Percentiles rank a stretch among this genome's conserved stretches.
Evolutionary conservation across 2,797 vertebrate species (phyloP).

Genomic region (Poecile montanus): DNA sequence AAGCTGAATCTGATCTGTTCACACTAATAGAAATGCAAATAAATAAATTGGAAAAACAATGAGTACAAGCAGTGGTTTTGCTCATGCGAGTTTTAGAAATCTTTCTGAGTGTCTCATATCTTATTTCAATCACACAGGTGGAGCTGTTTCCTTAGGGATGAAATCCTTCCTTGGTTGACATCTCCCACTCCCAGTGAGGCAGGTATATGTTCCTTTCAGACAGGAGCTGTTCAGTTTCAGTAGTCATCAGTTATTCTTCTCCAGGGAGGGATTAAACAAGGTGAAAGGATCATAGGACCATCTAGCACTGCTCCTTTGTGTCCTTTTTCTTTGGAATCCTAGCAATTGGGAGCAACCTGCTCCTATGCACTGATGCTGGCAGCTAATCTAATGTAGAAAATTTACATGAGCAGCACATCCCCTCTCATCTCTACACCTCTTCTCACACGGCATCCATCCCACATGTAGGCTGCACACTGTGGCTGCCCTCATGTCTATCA

Average conservation of each 20-base stretch:
- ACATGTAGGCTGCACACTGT: rapidly evolving
- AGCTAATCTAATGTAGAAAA: background rate
- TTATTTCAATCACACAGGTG: background rate
- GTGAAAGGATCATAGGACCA: background rate
- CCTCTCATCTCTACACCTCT: background rate
- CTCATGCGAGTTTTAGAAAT: background rate
- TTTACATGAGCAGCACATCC: background rate
- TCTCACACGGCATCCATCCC: background rate
- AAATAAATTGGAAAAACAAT: background rate
- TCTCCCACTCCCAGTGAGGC: background rate
- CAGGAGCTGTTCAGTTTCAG: background rate
- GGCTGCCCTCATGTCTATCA: background rate
- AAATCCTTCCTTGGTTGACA: background rate
- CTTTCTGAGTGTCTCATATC: background rate
- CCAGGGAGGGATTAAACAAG: background rate
- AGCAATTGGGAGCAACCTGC: background rate
- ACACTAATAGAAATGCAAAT: background rate
- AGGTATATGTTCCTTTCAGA: background rate
- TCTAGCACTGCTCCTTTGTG: background rate
- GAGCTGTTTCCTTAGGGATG: constrained; percentile 30
- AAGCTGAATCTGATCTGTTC: background rate
- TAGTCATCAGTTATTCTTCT: background rate
- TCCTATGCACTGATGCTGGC: background rate
- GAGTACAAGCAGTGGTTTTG: background rate
- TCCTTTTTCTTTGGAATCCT: background rate